A percentile compares a stretch with the other conserved stretches of the same genome.
phyloP scores from a whole-genome alignment of 1,140 invertebrate genomes.

The Rhyacophila brunnea region DNA sequence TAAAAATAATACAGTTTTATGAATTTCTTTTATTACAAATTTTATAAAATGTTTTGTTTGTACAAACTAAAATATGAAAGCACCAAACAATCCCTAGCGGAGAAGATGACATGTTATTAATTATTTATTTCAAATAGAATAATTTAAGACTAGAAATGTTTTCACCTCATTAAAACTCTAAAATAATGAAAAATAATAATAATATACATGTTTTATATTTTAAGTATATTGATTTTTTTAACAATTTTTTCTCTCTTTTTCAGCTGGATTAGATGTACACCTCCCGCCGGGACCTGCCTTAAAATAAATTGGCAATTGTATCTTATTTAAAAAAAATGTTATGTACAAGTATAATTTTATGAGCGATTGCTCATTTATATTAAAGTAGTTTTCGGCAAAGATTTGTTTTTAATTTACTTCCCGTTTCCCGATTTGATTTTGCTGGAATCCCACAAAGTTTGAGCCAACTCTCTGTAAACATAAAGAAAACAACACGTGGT shows the following conservation, averaged over 20 bases:
- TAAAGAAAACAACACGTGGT: slow-evolving; percentile 2
- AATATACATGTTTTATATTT: neutral
- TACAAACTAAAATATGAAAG: neutral
- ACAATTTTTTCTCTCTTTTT: slow-evolving; percentile 18
- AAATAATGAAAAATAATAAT: too few species aligned
- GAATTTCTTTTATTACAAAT: neutral
- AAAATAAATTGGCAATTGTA: slow-evolving; percentile 26
- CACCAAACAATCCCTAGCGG: neutral
- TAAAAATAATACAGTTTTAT: neutral
- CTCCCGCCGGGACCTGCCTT: slow-evolving; percentile 15
- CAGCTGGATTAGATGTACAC: slow-evolving; percentile 29
- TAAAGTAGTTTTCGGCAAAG: slow-evolving; percentile 30
- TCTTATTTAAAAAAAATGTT: slow-evolving; percentile 11
- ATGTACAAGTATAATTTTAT: slow-evolving; percentile 10
- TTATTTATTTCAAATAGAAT: too few species aligned
- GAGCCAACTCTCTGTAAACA: slow-evolving; percentile 29
- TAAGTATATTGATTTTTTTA: too few species aligned
- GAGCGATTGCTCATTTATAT: slow-evolving; percentile 26
- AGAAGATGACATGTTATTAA: too few species aligned
- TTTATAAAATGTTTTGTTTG: neutral
- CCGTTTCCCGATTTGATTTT: slow-evolving; percentile 17
- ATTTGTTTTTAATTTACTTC: slow-evolving; percentile 12
- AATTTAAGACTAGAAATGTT: too few species aligned
- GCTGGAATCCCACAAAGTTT: slow-evolving; percentile 7
- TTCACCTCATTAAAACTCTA: too few species aligned